Base-by-base conservation (phyloP, 2,113 vertebrate species). In the Trachemys scripta region DNA sequence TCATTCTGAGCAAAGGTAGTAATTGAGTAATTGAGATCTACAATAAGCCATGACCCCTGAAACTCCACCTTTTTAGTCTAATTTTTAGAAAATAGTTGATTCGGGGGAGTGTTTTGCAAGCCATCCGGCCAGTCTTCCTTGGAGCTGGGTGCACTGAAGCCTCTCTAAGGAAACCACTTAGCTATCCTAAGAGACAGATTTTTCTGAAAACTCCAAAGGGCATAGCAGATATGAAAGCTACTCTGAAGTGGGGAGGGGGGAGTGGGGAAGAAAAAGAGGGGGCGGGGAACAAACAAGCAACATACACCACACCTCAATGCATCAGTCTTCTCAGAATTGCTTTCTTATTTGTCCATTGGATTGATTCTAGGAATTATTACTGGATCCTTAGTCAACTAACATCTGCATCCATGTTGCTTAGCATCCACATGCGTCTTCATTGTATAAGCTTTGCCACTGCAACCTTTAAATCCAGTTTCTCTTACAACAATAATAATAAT, bases 81-180 rank as follows among this genome's bases (percentile, higher is more conserved):
- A 49, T 1, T 16, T 51, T 82, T 35, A 82, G 86, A 76, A 90
- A 85, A 11, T 9, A 29, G 25, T 72, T 88, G 84, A 45, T 54
- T 19, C 20, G 78, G 69, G 31, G n/a, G 49, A 80, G 82, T 0
- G 0, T 0, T 0, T 12, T 84, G 85, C 49, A 38, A 45, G 53
- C 85, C 62, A 47, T 65, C 38, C 14, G 3, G 65, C 20, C 53
- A 38, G 22, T 53, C 86, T 87, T 57, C 76, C 4, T 38, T 78
- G 57, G 29, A 5, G n/a, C 22, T 2, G 29, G 72, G 51, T 89
- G 85, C 83, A 24, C 31, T 57, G 20, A 94, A 90, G 88, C 3
- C 5, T 62, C 81, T 81, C 72, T 22, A 19, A 22, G 78, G 22
- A 24, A 22, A 22, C 10, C 9, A 45, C n/a, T 45, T 17, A 25